phyloP scores from a whole-genome alignment of 2,888 invertebrate genomes.

The Amphipoea lucens region DNA sequence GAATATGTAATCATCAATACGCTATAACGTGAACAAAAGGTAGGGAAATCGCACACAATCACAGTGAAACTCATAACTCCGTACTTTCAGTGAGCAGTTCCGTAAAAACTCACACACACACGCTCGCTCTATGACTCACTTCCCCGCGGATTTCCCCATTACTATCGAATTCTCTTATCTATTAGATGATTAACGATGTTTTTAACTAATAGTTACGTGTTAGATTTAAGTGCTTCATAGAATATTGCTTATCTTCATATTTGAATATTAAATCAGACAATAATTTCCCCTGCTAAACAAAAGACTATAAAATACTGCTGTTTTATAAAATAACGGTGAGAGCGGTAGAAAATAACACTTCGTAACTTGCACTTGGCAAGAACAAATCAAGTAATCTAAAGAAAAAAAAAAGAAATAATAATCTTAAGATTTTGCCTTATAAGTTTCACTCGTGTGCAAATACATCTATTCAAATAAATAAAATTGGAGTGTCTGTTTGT shows the following conservation, averaged over 20 bases:
- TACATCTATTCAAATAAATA: too few species aligned
- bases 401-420: too few species aligned
- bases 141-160: constrained; percentile 51
- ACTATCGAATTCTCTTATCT: constrained; percentile 52
- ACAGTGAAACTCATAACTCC: constrained; percentile 20
- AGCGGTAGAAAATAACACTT: not conserved
- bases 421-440: too few species aligned
- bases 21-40: not conserved
- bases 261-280: constrained; percentile 16
- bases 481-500: too few species aligned
- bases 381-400: not conserved
- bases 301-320: not conserved
- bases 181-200: constrained; percentile 24
- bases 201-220: constrained; percentile 15
- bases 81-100: constrained; percentile 29
- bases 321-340: not conserved
- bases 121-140: constrained; percentile 35
- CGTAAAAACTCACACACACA: constrained; percentile 23
- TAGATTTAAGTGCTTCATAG: constrained; percentile 1
- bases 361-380: not conserved
- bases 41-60: constrained; percentile 14
- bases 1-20: not conserved
- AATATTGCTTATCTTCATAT: constrained; percentile 5
- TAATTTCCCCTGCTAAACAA: not conserved
- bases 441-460: too few species aligned